These are phyloP conservation scores for Drosophila nebulosa DNA, from an alignment of 1,140 invertebrate genomes.

Conservation along the genomic window DNA sequence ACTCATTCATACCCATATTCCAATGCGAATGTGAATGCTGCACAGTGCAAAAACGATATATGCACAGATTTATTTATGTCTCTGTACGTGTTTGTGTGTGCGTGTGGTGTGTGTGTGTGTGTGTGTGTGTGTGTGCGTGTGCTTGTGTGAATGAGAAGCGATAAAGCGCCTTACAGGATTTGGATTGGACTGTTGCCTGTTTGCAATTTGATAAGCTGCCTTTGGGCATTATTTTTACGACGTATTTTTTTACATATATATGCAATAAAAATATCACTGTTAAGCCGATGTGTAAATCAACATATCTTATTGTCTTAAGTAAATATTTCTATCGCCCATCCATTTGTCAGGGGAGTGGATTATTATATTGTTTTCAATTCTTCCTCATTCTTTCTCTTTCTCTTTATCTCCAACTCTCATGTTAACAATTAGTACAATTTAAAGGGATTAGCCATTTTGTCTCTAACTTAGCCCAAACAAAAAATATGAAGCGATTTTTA, in stretches of 20 bases:
- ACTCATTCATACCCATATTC: conserved; percentile 22
- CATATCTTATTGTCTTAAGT: conserved; percentile 74
- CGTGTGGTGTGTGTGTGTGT: background rate
- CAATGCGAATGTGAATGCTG: conserved; percentile 58
- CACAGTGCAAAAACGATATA: conserved; percentile 58
- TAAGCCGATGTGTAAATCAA: conserved; percentile 76
- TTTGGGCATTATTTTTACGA: conserved; percentile 76
- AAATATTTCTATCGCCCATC: conserved; percentile 16
- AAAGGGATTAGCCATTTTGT: background rate
- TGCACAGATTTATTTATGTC: conserved; percentile 72
- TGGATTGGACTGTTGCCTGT: conserved; percentile 68
- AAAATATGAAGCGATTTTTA: conserved; percentile 63
- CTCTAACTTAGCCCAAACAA: conserved; percentile 53
- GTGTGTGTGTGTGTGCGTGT: conserved; percentile 32
- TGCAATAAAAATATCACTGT: conserved; percentile 73
- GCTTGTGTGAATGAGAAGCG: conserved; percentile 61
- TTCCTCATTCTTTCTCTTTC: background rate
- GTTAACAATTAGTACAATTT: background rate
- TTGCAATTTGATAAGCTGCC: conserved; percentile 75
- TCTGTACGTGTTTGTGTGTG: conserved; percentile 13
- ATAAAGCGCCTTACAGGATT: conserved; percentile 78
- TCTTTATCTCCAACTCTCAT: background rate
- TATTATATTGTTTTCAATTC: background rate
- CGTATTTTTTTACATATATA: conserved; percentile 56
- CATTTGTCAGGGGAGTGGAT: conserved; percentile 5